Evolutionary conservation across 2,888 invertebrate species (phyloP).

Genomic region (Margaritifera margaritifera): DNA sequence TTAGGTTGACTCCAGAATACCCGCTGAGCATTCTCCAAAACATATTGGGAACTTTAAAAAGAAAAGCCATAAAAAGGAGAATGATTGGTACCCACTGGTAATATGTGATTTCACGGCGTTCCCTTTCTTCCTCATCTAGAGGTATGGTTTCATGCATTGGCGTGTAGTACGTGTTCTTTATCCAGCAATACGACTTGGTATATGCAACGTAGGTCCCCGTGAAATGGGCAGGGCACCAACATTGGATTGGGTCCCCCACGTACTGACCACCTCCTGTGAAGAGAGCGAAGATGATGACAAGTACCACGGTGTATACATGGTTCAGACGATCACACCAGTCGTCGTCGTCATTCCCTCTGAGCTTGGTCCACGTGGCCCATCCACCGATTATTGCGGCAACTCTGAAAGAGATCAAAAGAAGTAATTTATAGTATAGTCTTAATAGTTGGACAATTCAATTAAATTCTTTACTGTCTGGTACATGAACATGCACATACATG

Average conservation of each 20-base stretch:
- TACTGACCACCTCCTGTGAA: conserved; percentile 63
- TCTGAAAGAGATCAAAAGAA: conserved; percentile 34
- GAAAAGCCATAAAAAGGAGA: conserved; percentile 74
- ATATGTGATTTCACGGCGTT: conserved; percentile 60
- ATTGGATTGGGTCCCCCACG: conserved; percentile 63
- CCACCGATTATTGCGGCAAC: conserved; percentile 58
- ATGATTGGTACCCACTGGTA: conserved; percentile 73
- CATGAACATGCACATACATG: neutral
- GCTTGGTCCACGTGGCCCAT: conserved; percentile 60
- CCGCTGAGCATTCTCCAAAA: conserved; percentile 73
- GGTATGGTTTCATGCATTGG: conserved; percentile 63
- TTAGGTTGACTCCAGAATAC: conserved; percentile 62
- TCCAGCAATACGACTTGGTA: conserved; percentile 67
- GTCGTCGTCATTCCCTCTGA: conserved; percentile 59
- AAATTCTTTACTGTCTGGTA: neutral
- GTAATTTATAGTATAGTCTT: neutral
- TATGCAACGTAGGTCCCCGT: conserved; percentile 72
- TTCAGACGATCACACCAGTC: conserved; percentile 63
- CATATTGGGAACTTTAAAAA: conserved; percentile 74
- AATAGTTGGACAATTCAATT: neutral
- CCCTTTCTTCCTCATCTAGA: conserved; percentile 48
- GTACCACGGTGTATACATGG: conserved; percentile 63
- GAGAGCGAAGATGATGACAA: conserved; percentile 59
- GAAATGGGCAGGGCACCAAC: conserved; percentile 66
- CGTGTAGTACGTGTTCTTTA: conserved; percentile 67